These are phyloP conservation scores for Oasisia sp. DNA, from an alignment of 2,888 invertebrate genomes.

Conservation along the genomic window DNA sequence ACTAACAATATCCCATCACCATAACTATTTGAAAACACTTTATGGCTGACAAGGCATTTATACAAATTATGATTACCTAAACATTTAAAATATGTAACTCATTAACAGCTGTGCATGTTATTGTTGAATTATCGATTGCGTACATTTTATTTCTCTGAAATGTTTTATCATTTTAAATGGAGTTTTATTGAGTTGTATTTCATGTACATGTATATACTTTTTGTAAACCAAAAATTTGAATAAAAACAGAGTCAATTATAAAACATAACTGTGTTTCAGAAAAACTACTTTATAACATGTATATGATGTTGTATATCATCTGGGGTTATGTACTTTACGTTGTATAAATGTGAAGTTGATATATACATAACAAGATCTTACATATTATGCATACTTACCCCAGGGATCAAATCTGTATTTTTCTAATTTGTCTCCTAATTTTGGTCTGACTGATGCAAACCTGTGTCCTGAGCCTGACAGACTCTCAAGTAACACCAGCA, in stretches of 20 bases:
- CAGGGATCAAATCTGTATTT: slow-evolving; percentile 34
- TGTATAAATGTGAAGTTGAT: background rate
- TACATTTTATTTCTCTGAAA: background rate
- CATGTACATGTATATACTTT: background rate
- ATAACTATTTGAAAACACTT: background rate
- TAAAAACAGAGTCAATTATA: background rate
- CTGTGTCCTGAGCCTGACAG: slow-evolving; percentile 30
- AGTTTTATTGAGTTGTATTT: background rate
- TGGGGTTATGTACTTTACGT: background rate
- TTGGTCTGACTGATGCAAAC: slow-evolving; percentile 23
- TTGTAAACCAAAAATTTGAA: background rate
- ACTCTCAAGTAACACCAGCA: slow-evolving; percentile 32
- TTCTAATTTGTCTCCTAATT: slow-evolving; percentile 32
- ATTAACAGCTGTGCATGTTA: background rate
- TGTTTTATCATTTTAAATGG: background rate
- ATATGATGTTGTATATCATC: no score
- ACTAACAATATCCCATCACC: background rate
- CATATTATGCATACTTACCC: slow-evolving; percentile 22
- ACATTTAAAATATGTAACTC: background rate
- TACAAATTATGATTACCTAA: background rate
- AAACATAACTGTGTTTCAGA: background rate
- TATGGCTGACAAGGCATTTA: background rate
- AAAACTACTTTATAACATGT: background rate
- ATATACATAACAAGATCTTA: background rate
- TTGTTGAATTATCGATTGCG: background rate